Percentiles rank a stretch among this genome's conserved stretches.
Conservation (phyloP, 1,140 invertebrate genomes). For the Paralvinella palmiformis region DNA sequence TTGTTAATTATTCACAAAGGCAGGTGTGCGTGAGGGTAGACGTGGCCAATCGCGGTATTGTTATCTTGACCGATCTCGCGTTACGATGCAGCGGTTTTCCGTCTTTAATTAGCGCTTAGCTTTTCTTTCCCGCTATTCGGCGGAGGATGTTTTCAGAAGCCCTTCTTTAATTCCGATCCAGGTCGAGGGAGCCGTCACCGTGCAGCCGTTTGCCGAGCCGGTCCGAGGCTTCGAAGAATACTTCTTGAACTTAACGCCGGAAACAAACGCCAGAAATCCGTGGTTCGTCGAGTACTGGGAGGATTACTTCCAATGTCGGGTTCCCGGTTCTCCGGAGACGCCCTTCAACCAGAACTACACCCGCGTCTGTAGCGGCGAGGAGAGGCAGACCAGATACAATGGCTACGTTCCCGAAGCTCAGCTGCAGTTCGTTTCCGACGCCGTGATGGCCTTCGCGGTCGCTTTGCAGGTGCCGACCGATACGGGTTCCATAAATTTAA, state of each 20-base stretch:
- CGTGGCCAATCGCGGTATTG: no score
- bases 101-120: no score
- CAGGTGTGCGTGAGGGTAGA: no score
- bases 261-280: slow-evolving; percentile 81
- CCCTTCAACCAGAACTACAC: slow-evolving; percentile 74
- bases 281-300: slow-evolving; percentile 96
- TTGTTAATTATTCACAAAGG: no score
- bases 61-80: no score
- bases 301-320: slow-evolving; percentile 71
- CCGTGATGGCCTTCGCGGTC: slow-evolving; percentile 84
- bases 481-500: no score
- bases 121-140: no score
- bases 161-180: background rate
- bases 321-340: slow-evolving; percentile 65
- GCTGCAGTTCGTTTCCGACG: slow-evolving; percentile 86
- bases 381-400: slow-evolving; percentile 53
- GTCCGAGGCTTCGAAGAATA: slow-evolving; percentile 82
- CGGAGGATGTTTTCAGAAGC: no score
- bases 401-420: slow-evolving; percentile 74
- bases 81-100: no score
- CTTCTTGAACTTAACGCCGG: slow-evolving; percentile 75
- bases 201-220: slow-evolving; percentile 82
- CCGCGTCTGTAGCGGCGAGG: slow-evolving; percentile 60
- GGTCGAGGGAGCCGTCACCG: slow-evolving; percentile 83
- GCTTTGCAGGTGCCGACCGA: slow-evolving; percentile 77